Evolutionary conservation across 37 sponge, comb jelly and placozoan species (phyloP).

Genomic region (Aplysina aerophoba): DNA sequence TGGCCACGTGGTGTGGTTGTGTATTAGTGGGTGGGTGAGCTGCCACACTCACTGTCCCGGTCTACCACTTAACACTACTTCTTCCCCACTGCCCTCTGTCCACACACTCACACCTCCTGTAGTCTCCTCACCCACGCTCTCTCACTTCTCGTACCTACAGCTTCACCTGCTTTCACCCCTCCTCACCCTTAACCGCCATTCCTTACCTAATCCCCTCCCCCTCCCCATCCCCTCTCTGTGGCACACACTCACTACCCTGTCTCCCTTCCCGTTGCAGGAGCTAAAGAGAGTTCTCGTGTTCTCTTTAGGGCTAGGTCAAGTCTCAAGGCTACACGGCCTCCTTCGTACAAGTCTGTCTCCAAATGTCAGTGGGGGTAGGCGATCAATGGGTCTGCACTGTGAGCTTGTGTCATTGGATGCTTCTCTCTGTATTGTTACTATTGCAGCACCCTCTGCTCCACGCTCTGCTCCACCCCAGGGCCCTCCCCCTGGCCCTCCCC

Average conservation of each 20-base stretch:
- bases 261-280: neutral
- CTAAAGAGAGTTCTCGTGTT: neutral
- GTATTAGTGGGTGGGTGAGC: too few relatives aligned
- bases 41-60: neutral
- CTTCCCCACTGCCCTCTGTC: neutral
- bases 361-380: too few relatives aligned
- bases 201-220: neutral
- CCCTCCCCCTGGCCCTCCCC: slow-evolving; percentile 3
- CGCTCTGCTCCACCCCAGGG: neutral
- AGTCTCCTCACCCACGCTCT: neutral
- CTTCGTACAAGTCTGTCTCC: neutral
- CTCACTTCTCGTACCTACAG: too few relatives aligned
- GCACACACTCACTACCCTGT: neutral
- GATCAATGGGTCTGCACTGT: neutral
- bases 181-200: too few relatives aligned
- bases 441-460: too few relatives aligned
- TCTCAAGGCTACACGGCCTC: neutral
- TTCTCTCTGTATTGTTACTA: too few relatives aligned
- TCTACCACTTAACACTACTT: neutral
- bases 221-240: neutral
- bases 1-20: too few relatives aligned
- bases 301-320: neutral
- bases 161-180: too few relatives aligned
- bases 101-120: neutral
- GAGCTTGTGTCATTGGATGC: neutral